Conservation (phyloP, 2,888 invertebrate species). For the Metellina segmentata region DNA sequence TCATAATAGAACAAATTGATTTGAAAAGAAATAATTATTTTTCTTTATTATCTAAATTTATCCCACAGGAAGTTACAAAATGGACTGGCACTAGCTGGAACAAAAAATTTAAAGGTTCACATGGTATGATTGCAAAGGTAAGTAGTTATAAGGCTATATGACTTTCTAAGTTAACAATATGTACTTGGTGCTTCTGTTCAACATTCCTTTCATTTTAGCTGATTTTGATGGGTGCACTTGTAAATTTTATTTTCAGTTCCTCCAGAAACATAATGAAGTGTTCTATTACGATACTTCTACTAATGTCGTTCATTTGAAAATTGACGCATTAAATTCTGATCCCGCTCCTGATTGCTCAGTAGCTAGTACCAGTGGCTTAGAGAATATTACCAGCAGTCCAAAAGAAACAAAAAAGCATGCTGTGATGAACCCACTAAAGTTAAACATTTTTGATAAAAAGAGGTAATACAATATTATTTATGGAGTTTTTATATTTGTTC, state of each 20-base stretch:
- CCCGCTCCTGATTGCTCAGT: conserved; percentile 16
- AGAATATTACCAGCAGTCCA: conserved; percentile 59
- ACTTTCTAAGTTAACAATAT: background rate
- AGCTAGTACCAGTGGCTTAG: conserved; percentile 38
- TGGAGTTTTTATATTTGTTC: background rate
- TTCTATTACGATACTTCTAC: conserved; percentile 63
- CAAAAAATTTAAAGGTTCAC: conserved; percentile 80
- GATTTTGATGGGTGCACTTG: background rate
- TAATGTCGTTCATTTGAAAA: conserved; percentile 73
- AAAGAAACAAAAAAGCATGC: conserved; percentile 69
- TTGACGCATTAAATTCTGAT: conserved; percentile 24
- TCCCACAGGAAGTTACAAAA: conserved; percentile 80
- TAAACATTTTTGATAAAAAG: conserved; percentile 75
- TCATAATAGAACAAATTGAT: too few relatives aligned
- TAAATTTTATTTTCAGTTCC: conserved; percentile 71
- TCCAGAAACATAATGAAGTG: conserved; percentile 71
- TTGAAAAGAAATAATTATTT: too few relatives aligned
- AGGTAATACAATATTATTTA: conserved; percentile 34
- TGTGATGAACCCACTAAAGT: conserved; percentile 69
- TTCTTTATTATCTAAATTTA: background rate
- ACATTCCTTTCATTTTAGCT: background rate
- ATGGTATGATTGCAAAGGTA: conserved; percentile 81
- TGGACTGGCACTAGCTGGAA: conserved; percentile 81
- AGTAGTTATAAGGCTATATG: background rate
- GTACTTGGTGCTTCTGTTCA: background rate